Base-by-base conservation (phyloP, 2,888 invertebrate species). In the Dolichomitus sp. region DNA sequence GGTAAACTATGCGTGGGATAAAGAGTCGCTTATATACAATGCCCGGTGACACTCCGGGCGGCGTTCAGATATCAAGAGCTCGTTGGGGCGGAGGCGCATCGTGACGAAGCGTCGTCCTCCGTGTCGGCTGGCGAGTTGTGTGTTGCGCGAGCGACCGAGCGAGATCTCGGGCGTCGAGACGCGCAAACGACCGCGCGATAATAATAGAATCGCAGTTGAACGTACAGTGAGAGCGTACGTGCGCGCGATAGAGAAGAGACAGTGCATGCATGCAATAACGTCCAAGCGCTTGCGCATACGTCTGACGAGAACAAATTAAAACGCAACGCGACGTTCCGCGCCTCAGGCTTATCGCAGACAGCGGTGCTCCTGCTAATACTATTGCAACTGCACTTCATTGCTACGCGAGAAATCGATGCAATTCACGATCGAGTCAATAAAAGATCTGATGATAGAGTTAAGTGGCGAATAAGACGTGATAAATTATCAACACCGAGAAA, bases 171-270 rank as follows among this genome's bases (percentile, higher is more conserved):
- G 57, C 76, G 69, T 69, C 69, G 69, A 73, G 74, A 78, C 81
- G 81, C 81, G 68, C 70, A 30, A n/a, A 45, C 61, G 69, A 80
- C 77, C 37, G 75, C 75, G 81, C 69, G 81, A 78, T 84, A 84
- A 83, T 83, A 83, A 83, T 83, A 83, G 83, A 83, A 83, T 66
- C 54, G 75, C 76, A 76, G 83, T 83, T 83, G 61, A 80, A 76
- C 76, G 83, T 76, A 80, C 83, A 76, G 48, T 52, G 57, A 37
- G 57, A 72, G 72, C 50, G 30, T 70, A 68, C 52, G 54, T 40
- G 59, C n/a, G 45, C 33, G 45, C 17, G 14, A 48, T 40, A 27
- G 57, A 57, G 45, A 72, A 61, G 59, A 59, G 59, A 59, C 33
- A 59, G 40, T 30, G 57, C 57, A 45, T 48, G 33, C 75, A 50